These are phyloP conservation scores for Loris lydekkerianus DNA, from an alignment of 2,797 vertebrate genomes.

Conservation along the genomic window DNA sequence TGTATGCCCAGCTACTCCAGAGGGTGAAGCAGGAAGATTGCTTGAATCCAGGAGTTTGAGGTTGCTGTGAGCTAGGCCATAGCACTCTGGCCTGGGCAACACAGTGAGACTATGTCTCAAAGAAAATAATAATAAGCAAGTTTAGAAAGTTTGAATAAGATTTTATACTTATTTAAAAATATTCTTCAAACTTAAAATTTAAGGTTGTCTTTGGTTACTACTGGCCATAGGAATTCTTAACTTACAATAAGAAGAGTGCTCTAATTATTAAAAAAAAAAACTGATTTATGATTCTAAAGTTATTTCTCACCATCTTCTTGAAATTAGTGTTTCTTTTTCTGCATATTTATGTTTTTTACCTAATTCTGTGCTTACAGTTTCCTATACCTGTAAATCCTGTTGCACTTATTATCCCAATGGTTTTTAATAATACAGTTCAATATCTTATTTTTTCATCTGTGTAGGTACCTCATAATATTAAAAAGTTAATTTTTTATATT, in stretches of 20 bases:
- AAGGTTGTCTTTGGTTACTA: not conserved
- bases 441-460: constrained; percentile 14
- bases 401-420: not conserved
- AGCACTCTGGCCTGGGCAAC: too few species aligned
- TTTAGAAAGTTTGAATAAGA: not conserved
- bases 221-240: not conserved
- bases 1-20: too few species aligned
- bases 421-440: constrained; percentile 5
- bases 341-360: not conserved
- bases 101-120: too few species aligned
- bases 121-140: not conserved
- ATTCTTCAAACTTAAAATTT: constrained; percentile 20
- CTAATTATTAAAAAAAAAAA: not conserved
- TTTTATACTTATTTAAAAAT: not conserved
- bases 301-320: not conserved
- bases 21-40: too few species aligned
- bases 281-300: not conserved
- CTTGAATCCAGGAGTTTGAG: too few species aligned
- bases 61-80: too few species aligned
- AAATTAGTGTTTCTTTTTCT: not conserved
- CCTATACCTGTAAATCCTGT: not conserved
- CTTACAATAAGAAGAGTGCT: not conserved
- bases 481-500: too few species aligned
- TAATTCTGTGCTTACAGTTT: not conserved
- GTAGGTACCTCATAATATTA: not conserved